Evolutionary conservation across 2,888 invertebrate genomes (phyloP), one percentile per base, ranked within the genome.

Genomic region (Drosophila anomelani): DNA sequence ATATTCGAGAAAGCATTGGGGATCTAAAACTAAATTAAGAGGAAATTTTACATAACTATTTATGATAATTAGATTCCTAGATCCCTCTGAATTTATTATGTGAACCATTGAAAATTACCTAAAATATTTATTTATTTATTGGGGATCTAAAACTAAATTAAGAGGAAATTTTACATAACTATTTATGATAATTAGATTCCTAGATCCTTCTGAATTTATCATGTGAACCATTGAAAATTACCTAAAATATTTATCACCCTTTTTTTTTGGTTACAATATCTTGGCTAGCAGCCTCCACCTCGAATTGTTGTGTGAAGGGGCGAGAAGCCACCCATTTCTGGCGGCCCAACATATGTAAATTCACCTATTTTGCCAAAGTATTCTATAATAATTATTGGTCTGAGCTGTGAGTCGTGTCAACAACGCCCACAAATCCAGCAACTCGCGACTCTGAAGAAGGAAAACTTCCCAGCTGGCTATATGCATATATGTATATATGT

Each of bases 341-440:
- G 26, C 43, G 3, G 26, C 17, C 53, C 47, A 34, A 32, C 54
- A 55, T 67, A 55, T 54, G 54, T 54, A 51, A 53, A 46, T 68
- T 54, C 46, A 47, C 17, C 15, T 29, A 13, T 44, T 61, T 54
- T 62, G 36, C 15, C 29, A 39, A 67, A 66, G 58, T 68, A 84
- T 79, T 79, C 75, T 87, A 66, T 47, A 63, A 75, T 69, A 69
- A 81, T 69, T 70, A 63, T 64, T 47, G 49, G 58, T 46, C 44
- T 68, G 58, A 54, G 32, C 23, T 56, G 57, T 66, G 64, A 70
- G 49, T 54, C 62, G 39, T 67, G 72, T 69, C 77, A 73, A 63
- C 64, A 56, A 75, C 79, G 79, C 82, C 85, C 71, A 83, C 86
- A 53, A 53, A 68, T 57, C 34, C 49, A 38, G 23, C 39, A 43